phyloP scores from a whole-genome alignment of 2,797 vertebrate genomes.

The Columba guinea region DNA sequence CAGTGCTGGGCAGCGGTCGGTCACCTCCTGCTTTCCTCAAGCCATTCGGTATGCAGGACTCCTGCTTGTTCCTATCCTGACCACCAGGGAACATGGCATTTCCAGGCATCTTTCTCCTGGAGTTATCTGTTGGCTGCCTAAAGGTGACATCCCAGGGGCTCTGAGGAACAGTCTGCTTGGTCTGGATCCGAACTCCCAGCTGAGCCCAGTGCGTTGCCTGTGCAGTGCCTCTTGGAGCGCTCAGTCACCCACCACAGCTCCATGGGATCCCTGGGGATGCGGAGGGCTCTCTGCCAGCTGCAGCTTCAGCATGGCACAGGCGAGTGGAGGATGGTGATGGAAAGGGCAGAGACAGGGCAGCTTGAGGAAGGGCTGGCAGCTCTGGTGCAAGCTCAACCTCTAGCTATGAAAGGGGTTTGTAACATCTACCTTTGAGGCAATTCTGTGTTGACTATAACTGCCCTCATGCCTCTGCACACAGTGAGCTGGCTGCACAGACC shows the following conservation, averaged over 20 bases:
- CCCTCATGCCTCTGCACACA: neutral
- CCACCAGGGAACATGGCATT: neutral
- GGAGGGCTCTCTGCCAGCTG: neutral
- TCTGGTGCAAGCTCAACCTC: neutral
- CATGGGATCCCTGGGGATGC: too few species aligned
- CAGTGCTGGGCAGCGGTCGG: fast-evolving
- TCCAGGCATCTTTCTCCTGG: neutral
- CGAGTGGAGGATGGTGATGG: neutral
- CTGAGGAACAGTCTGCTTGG: neutral
- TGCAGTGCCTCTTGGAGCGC: neutral
- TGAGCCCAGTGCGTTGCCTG: fast-evolving
- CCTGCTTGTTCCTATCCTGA: neutral
- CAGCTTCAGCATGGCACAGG: neutral
- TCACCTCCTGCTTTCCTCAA: neutral
- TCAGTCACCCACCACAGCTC: neutral
- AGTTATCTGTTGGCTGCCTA: neutral
- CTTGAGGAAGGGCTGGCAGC: neutral
- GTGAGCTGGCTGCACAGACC: neutral
- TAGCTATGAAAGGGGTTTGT: neutral
- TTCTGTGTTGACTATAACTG: neutral
- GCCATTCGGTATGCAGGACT: neutral
- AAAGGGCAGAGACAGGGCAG: neutral
- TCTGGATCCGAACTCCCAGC: neutral
- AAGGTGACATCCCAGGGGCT: too few species aligned
- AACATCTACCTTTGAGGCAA: neutral